These are phyloP conservation scores for Ochropleura leucogaster DNA, from an alignment of 2,888 invertebrate genomes.

Conservation along the genomic window DNA sequence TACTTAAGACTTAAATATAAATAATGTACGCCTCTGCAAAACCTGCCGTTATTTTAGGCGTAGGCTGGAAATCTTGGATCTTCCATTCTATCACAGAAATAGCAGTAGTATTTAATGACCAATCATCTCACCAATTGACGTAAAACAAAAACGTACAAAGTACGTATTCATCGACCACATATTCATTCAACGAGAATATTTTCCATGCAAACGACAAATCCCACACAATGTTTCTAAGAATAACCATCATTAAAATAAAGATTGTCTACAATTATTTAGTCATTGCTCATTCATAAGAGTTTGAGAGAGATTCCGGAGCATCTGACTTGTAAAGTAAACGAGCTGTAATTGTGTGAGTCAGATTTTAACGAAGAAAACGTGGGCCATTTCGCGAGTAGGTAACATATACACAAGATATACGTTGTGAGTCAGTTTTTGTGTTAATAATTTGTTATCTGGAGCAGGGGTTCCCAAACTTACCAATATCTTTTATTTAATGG, in stretches of 20 bases:
- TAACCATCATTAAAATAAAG: slow-evolving; percentile 25
- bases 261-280: slow-evolving; percentile 54
- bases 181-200: slow-evolving; percentile 34
- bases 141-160: slow-evolving; percentile 27
- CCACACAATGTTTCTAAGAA: slow-evolving; percentile 52
- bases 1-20: too few relatives aligned
- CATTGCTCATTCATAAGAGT: slow-evolving; percentile 64
- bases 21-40: too few relatives aligned
- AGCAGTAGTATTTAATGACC: background rate
- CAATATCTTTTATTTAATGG: too few relatives aligned
- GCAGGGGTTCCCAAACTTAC: background rate
- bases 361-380: slow-evolving; percentile 74
- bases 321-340: slow-evolving; percentile 59
- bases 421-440: slow-evolving; percentile 52
- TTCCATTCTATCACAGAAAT: background rate
- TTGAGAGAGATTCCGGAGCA: slow-evolving; percentile 55
- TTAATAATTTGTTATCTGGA: background rate
- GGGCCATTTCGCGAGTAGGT: slow-evolving; percentile 72
- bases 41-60: too few relatives aligned
- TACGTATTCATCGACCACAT: background rate
- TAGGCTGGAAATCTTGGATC: too few relatives aligned
- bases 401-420: background rate
- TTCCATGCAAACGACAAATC: slow-evolving; percentile 41
- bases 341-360: slow-evolving; percentile 66
- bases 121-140: slow-evolving; percentile 7